Evolutionary conservation across 2,113 vertebrate genomes (phyloP), one percentile per base, ranked within the genome.

Genomic region (Sigmodon hispidus): DNA sequence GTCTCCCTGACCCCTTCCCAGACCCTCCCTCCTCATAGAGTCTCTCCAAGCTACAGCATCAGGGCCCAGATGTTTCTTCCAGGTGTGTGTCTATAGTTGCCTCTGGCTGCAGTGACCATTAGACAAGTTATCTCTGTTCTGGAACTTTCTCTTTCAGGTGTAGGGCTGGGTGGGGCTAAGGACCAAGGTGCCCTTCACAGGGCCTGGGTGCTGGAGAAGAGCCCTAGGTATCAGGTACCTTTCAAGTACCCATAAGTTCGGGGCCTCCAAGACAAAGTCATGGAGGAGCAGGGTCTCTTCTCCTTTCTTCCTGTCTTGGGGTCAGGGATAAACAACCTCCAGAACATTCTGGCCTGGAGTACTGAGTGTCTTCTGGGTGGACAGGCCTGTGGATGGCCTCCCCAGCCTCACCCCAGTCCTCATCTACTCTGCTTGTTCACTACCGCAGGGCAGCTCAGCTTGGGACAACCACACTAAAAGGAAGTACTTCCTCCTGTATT

Each of bases 1-100:
- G 83, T 72, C 81, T 57, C 70, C 43, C 65, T 88, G 91, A 88
- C 90, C 84, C 45, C 31, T 90, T 48, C 87, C 84, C 61, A 75
- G 84, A 43, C 13, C 77, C 59, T 81, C 13, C 77, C 59, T 81
- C 77, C 69, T 40, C 61, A 2, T 16, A 2, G 3, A 65, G 65
- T 69, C 70, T 63, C 45, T 59, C 55, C 5, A 0, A 0, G 31
- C n/a, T 70, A 45, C 52, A 55, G 21, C 52, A 13, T 48, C 5
- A 19, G 50, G 34, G 4, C 45, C 81, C 76, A 77, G 88, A 52
- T 69, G 79, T 67, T 48, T 43, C 48, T 45, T 61, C 57, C 11
- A 73, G 85, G 65, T 70, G 65, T 70, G 31, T 1, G 36, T 24
- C 16, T 7, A 11, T 22, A 3, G 70, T 67, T n/a, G 2, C 63